A percentile compares a stretch with the other conserved stretches of the same genome.
Evolutionary conservation across 2,888 invertebrate genomes (phyloP).

Genomic region (Pogonocherus hispidulus): DNA sequence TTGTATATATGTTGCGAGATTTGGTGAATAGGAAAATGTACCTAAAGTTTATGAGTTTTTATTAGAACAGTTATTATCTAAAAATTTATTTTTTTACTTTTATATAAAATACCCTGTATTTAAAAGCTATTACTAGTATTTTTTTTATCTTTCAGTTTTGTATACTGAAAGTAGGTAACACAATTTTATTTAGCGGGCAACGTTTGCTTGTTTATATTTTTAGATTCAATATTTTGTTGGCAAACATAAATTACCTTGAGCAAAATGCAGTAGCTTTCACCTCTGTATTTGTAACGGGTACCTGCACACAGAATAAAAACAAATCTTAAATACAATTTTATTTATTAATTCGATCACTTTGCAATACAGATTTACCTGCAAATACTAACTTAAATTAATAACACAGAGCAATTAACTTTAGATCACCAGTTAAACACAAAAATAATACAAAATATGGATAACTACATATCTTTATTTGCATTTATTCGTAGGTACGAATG

Average conservation of each 20-base stretch:
- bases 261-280: neutral
- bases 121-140: no score
- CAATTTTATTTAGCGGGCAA: no score
- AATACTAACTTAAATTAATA: slow-evolving; percentile 7
- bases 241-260: slow-evolving; percentile 15
- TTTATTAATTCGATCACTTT: slow-evolving; percentile 10
- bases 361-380: slow-evolving; percentile 16
- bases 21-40: no score
- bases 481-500: no score
- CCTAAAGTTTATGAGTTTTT: no score
- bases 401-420: slow-evolving; percentile 14
- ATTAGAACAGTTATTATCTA: no score
- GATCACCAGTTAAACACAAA: slow-evolving; percentile 13
- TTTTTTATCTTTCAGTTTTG: no score
- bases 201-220: no score
- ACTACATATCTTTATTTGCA: slow-evolving; percentile 41
- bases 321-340: neutral
- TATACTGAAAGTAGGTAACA: no score
- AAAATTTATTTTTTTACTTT: no score
- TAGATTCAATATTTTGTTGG: slow-evolving; percentile 20
- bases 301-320: neutral
- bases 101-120: no score
- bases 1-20: no score
- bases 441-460: slow-evolving; percentile 2
- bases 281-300: neutral